Conservation (phyloP, 2,888 invertebrate genomes). For the Tridacna crocea region DNA sequence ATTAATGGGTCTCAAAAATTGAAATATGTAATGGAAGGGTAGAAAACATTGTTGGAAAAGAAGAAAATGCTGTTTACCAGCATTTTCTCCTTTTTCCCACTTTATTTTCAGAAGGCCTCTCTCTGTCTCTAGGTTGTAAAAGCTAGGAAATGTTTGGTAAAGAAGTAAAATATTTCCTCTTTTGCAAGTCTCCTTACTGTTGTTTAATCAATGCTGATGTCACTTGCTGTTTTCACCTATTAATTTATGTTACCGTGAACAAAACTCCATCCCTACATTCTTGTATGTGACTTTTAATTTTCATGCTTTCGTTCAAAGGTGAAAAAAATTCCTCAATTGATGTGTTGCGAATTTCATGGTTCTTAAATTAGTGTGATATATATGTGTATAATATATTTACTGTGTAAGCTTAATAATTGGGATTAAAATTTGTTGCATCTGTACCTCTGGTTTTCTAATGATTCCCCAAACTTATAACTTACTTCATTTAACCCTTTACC, state of each 20-base stretch:
- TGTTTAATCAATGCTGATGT: neutral
- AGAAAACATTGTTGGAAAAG: too few relatives aligned
- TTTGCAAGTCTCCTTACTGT: neutral
- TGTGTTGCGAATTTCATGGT: slow-evolving; percentile 15
- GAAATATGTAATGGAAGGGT: too few relatives aligned
- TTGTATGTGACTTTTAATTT: neutral
- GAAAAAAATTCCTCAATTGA: slow-evolving; percentile 20
- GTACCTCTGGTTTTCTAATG: neutral
- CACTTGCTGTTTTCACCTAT: slow-evolving; percentile 12
- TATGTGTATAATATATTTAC: slow-evolving; percentile 28
- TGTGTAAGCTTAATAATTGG: slow-evolving; percentile 29
- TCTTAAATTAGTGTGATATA: slow-evolving; percentile 27
- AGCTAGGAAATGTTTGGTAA: too few relatives aligned
- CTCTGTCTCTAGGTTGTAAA: too few relatives aligned
- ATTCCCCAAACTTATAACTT: too few relatives aligned
- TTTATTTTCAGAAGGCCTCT: too few relatives aligned
- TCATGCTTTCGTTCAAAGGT: neutral
- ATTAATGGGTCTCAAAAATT: too few relatives aligned
- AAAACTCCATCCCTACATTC: neutral
- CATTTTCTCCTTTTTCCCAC: too few relatives aligned
- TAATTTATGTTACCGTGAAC: neutral
- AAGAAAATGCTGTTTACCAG: too few relatives aligned
- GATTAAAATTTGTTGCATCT: slow-evolving; percentile 28
- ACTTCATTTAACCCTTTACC: too few relatives aligned
- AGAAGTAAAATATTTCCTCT: too few relatives aligned